Base-by-base conservation (phyloP, 2,797 vertebrate genomes). In the Melanotaenia nigrans region DNA sequence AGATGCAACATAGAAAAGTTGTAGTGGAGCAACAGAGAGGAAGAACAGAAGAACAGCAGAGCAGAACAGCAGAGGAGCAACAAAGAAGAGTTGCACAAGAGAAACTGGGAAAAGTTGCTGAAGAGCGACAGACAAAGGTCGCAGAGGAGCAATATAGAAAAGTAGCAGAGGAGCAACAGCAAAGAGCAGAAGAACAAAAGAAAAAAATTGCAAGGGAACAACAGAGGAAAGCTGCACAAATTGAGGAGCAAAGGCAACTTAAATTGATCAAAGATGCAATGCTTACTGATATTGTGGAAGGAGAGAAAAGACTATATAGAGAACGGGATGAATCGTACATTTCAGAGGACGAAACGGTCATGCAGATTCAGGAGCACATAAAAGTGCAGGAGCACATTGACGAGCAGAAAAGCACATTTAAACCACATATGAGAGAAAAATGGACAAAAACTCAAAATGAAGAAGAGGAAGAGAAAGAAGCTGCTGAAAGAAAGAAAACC, bases 401-500 rank as follows among this genome's bases (percentile, higher is more conserved):
- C 51, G 60, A 76, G 20, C 65, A 76, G 22, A 61, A 7, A 8
- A 49, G 20, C n/a, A 65, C 4, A 55, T 55, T 16, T 16, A 30
- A 24, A 28, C 53, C 25, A 24, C 24, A 62, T 38, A 68, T 25
- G 49, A 59, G 55, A n/a, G 65, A 79, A 59, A 58, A 77, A 57
- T 60, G 54, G 65, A 63, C 63, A 0, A 73, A 24, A 79, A 35
- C 35, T 42, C 65, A 61, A 12, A 79, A 10, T 68, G 61, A 40
- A 1, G 71, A 72, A 28, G 61, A 75, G 22, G 51, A 65, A 30
- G 35, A 36, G 5, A 62, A 20, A 3, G 68, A 16, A 67, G 22
- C 62, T 68, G 62, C 14, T 63, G 71, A 84, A 67, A 82, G 70
- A n/a, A 65, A 82, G 24, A 79, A 70, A 67, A 56, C 54, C 32